Conservation (phyloP, 2,113 vertebrate species). For the Apodemus speciosus region DNA sequence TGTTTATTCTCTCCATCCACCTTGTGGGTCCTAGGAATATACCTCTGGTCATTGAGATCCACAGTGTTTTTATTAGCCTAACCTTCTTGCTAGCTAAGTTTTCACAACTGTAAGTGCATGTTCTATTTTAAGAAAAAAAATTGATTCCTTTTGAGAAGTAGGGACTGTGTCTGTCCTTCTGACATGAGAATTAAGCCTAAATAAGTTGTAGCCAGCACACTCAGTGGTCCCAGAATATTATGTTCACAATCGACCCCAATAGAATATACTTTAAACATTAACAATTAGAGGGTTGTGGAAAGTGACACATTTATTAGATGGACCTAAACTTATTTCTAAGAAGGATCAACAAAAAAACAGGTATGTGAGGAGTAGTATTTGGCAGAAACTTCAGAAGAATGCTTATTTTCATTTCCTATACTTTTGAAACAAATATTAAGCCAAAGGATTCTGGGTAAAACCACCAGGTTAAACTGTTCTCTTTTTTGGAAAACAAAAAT, state of each 20-base stretch:
- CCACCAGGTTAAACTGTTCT: constrained; percentile 5
- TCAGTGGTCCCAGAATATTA: not conserved
- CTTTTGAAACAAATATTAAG: constrained; percentile 56
- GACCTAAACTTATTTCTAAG: constrained; percentile 25
- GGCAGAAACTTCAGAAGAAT: constrained; percentile 46
- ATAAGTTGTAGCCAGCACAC: not conserved
- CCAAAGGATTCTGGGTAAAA: constrained; percentile 48
- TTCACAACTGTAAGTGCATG: not conserved
- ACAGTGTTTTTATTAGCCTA: not conserved
- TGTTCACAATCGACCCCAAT: not conserved
- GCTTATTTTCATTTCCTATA: constrained; percentile 37
- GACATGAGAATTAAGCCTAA: constrained; percentile 10
- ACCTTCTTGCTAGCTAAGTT: not conserved
- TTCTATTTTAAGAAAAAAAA: constrained; percentile 20
- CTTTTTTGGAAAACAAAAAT: constrained; percentile 40
- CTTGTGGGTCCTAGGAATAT: not conserved
- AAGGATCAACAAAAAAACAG: constrained; percentile 27
- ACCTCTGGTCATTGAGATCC: not conserved
- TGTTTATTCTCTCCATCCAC: not conserved
- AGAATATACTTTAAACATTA: not conserved
- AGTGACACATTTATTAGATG: not conserved
- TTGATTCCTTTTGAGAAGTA: not conserved
- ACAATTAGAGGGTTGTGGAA: constrained; percentile 36
- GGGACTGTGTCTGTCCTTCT: not conserved
- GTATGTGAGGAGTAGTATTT: constrained; percentile 10